Conservation (phyloP, 2,113 vertebrate genomes). For the Erpornis zantholeuca region DNA sequence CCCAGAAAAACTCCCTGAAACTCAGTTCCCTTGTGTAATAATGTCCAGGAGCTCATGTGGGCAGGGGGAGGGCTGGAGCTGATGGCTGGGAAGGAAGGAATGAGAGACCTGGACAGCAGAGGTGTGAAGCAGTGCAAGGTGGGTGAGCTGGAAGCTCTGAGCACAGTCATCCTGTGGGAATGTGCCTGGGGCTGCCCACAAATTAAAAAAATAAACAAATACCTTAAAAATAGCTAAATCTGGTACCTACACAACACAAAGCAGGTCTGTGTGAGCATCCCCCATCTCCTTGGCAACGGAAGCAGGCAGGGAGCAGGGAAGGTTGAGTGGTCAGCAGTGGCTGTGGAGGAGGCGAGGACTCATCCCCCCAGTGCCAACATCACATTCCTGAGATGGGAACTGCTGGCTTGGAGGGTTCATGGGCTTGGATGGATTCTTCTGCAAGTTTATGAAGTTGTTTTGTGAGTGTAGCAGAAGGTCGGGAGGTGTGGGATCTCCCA, state of each 20-base stretch:
- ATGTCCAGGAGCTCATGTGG: not conserved
- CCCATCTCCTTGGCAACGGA: not conserved
- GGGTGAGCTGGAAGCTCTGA: not conserved
- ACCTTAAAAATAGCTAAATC: not conserved
- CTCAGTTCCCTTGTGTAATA: not conserved
- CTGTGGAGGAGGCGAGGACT: fast-evolving
- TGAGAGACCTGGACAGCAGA: fast-evolving
- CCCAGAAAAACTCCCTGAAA: not conserved
- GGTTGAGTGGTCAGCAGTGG: not conserved
- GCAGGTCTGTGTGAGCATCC: not conserved
- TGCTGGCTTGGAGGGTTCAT: not conserved
- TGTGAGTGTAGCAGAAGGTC: fast-evolving
- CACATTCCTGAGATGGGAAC: not conserved
- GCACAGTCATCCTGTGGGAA: not conserved
- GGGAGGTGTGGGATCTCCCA: not conserved
- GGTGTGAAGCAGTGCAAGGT: not conserved
- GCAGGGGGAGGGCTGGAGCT: not conserved
- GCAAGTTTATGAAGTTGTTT: not conserved
- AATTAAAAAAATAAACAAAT: not conserved
- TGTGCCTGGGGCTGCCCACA: not conserved
- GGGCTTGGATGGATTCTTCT: not conserved
- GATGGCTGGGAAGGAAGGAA: not conserved
- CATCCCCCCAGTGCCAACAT: not conserved
- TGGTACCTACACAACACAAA: not conserved
- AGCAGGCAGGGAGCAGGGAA: not conserved